A percentile compares a stretch with the other conserved stretches of the same genome.
Conservation (phyloP, 2,888 invertebrate species). For the Taenaris catops region DNA sequence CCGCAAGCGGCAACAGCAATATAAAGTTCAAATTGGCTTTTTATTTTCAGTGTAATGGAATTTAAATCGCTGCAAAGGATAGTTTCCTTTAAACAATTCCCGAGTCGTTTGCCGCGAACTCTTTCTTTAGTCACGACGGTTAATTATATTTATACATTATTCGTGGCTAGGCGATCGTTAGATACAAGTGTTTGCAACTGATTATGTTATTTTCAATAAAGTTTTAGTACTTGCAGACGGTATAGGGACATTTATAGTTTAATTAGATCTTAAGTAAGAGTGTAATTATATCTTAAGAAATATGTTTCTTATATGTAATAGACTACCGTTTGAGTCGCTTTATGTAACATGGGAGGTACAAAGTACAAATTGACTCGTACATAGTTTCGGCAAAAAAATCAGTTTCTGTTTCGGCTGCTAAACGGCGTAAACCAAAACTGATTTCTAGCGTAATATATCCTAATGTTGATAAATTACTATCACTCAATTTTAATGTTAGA, state of each 20-base stretch:
- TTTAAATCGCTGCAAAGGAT: constrained; percentile 60
- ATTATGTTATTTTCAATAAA: constrained; percentile 17
- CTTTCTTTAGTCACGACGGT: constrained; percentile 57
- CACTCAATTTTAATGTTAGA: too few species aligned
- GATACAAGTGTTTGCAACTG: constrained; percentile 26
- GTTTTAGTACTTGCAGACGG: constrained; percentile 2
- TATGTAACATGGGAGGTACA: background rate
- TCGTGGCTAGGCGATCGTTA: constrained; percentile 34
- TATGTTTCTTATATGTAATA: background rate
- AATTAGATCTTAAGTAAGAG: too few species aligned
- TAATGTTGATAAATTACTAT: too few species aligned
- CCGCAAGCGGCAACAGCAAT: constrained; percentile 30
- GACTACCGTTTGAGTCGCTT: too few species aligned
- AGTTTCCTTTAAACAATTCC: constrained; percentile 58
- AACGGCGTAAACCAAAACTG: too few species aligned
- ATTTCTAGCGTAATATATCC: too few species aligned
- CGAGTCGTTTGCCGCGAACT: constrained; percentile 50
- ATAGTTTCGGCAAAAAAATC: too few species aligned
- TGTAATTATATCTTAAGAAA: background rate
- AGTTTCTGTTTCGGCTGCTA: too few species aligned
- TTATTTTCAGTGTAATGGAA: constrained; percentile 62
- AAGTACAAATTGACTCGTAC: background rate
- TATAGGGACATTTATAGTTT: too few species aligned
- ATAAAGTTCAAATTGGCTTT: constrained; percentile 55
- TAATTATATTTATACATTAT: constrained; percentile 55